A percentile compares a stretch with the other conserved stretches of the same genome.
phyloP scores from a whole-genome alignment of 2,113 vertebrate genomes.

The Rana temporaria region DNA sequence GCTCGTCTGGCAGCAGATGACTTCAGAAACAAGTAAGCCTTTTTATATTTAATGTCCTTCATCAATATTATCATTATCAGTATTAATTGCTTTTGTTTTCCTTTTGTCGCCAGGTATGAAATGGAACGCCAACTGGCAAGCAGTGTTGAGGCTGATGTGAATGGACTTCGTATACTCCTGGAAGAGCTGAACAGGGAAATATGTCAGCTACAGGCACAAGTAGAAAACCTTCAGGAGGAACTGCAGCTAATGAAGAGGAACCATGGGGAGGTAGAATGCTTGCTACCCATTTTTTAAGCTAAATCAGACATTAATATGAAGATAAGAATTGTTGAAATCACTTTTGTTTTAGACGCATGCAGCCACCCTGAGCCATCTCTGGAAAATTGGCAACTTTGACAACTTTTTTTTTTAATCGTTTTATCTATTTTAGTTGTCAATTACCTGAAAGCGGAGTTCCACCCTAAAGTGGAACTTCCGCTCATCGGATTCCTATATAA shows the following conservation, averaged over 20 bases:
- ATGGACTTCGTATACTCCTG: conserved; percentile 66
- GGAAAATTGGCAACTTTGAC: too few species aligned
- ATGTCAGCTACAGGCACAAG: conserved; percentile 60
- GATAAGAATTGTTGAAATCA: too few species aligned
- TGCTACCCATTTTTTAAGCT: not conserved
- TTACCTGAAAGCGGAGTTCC: too few species aligned
- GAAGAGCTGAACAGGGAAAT: conserved; percentile 66
- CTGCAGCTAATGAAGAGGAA: conserved; percentile 62
- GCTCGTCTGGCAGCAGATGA: conserved; percentile 70
- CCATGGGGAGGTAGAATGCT: conserved; percentile 67
- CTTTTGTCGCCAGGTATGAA: conserved; percentile 64
- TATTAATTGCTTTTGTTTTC: not conserved
- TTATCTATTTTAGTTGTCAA: conserved; percentile 55
- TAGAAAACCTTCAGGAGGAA: conserved; percentile 65
- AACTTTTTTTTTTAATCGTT: too few species aligned
- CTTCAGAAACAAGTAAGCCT: conserved; percentile 72
- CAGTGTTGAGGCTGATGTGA: conserved; percentile 55
- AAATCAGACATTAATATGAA: too few species aligned
- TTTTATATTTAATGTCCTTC: conserved; percentile 28
- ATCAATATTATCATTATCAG: too few species aligned
- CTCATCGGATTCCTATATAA: too few species aligned
- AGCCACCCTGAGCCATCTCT: too few species aligned
- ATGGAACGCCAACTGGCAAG: conserved; percentile 63
- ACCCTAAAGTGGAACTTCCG: too few species aligned
- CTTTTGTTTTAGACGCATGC: too few species aligned